Evolutionary conservation across 2,797 vertebrate genomes (phyloP).

Genomic region (Chrosomus eos): DNA sequence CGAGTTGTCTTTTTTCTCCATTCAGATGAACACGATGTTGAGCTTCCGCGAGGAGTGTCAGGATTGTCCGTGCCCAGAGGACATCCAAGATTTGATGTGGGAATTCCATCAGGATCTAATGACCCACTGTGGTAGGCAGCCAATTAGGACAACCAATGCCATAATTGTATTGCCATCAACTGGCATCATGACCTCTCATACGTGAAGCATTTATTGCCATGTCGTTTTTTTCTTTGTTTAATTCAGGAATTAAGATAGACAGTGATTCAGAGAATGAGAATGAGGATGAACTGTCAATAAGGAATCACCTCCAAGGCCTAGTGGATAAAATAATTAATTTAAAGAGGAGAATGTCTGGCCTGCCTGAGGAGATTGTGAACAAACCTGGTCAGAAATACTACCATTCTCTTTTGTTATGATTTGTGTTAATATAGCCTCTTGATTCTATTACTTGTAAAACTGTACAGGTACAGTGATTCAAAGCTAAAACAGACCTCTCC

Average conservation of each 20-base stretch:
- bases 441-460: not conserved
- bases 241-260: slow-evolving; percentile 84
- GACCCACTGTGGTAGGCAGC: slow-evolving; percentile 85
- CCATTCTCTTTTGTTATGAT: not conserved
- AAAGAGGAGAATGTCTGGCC: slow-evolving; percentile 79
- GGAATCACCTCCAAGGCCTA: slow-evolving; percentile 81
- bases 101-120: slow-evolving; percentile 91
- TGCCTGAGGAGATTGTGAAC: slow-evolving; percentile 69
- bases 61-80: slow-evolving; percentile 87
- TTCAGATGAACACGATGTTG: slow-evolving; percentile 93
- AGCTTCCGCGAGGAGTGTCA: slow-evolving; percentile 87
- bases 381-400: slow-evolving; percentile 76
- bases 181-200: not conserved
- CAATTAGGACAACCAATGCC: not conserved
- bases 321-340: slow-evolving; percentile 81
- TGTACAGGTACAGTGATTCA: not conserved
- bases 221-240: slow-evolving; percentile 15
- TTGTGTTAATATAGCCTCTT: not conserved
- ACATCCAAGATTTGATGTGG: slow-evolving; percentile 85
- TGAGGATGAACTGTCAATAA: slow-evolving; percentile 79
- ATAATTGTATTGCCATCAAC: not conserved
- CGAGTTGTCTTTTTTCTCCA: not conserved
- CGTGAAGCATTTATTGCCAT: not conserved
- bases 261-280: slow-evolving; percentile 78
- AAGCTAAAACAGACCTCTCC: not conserved